A percentile compares a stretch with the other conserved stretches of the same genome.
These are phyloP conservation scores for Listronotus oregonensis DNA, from an alignment of 1,140 invertebrate species.

Conservation along the genomic window DNA sequence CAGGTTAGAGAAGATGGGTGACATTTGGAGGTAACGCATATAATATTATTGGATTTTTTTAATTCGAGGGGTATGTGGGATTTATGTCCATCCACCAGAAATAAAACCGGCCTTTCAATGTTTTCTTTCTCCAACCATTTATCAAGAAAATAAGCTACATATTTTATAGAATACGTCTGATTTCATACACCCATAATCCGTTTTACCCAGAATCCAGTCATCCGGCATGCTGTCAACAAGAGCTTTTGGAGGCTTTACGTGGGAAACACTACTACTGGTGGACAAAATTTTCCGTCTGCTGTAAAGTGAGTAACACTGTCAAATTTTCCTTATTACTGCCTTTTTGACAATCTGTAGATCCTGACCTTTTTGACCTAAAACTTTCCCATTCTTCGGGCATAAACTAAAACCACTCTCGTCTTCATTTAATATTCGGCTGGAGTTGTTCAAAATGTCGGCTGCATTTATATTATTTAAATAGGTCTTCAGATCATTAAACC, in stretches of 20 bases:
- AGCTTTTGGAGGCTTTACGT: conserved; percentile 32
- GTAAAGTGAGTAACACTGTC: not conserved
- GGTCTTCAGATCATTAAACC: not conserved
- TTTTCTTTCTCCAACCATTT: conserved; percentile 47
- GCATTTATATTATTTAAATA: not conserved
- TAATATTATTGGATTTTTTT: conserved; percentile 53
- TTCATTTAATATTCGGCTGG: not conserved
- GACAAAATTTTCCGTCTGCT: not conserved
- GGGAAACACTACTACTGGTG: conserved; percentile 39
- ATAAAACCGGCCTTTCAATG: conserved; percentile 48
- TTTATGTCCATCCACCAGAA: conserved; percentile 55
- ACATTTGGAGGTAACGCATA: conserved; percentile 50
- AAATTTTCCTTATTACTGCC: not conserved
- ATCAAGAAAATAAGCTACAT: conserved; percentile 50
- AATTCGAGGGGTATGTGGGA: conserved; percentile 52
- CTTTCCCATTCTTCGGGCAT: no score
- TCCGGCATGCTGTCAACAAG: conserved; percentile 43
- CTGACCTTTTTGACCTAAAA: not conserved
- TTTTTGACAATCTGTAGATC: not conserved
- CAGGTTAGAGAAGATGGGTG: conserved; percentile 22
- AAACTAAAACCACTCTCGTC: no score
- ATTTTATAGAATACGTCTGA: conserved; percentile 54
- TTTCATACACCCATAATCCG: conserved; percentile 54
- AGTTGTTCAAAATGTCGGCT: no score
- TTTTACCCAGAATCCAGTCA: conserved; percentile 49